Conservation (phyloP, 2,797 vertebrate species). For the Brachyrhaphis roseni region DNA sequence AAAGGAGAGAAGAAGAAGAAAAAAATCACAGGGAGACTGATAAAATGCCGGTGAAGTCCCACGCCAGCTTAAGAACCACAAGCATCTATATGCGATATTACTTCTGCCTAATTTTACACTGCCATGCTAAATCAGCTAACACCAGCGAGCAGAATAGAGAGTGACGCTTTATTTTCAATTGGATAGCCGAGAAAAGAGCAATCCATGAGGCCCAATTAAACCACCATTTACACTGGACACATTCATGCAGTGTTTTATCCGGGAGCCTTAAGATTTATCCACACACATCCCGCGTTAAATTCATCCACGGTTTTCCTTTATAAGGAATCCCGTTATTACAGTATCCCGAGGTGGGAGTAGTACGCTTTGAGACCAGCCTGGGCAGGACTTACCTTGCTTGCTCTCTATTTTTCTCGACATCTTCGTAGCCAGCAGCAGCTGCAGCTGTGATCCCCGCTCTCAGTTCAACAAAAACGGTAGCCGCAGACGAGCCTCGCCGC, state of each 20-base stretch:
- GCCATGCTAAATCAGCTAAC: conserved; percentile 7
- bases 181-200: conserved; percentile 56
- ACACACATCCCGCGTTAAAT: conserved; percentile 3
- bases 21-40: not conserved
- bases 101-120: not conserved
- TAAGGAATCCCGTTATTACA: conserved; percentile 49
- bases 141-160: conserved; percentile 36
- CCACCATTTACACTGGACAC: conserved; percentile 36
- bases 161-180: conserved; percentile 51
- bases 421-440: conserved; percentile 72
- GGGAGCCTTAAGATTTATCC: conserved; percentile 3
- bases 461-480: conserved; percentile 72
- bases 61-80: not conserved
- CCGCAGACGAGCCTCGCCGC: conserved; percentile 65
- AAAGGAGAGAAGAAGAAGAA: conserved; percentile 11
- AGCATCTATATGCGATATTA: conserved; percentile 14
- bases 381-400: conserved; percentile 83
- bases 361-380: conserved; percentile 34
- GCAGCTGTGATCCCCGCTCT: conserved; percentile 73
- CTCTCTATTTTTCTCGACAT: conserved; percentile 88
- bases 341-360: conserved; percentile 30
- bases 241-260: conserved; percentile 3
- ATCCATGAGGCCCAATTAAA: conserved; percentile 65
- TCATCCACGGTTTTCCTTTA: conserved; percentile 12
- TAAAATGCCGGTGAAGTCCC: conserved; percentile 55